These are phyloP conservation scores for Heliconius hortense DNA, from an alignment of 2,888 invertebrate genomes.

Conservation along the genomic window DNA sequence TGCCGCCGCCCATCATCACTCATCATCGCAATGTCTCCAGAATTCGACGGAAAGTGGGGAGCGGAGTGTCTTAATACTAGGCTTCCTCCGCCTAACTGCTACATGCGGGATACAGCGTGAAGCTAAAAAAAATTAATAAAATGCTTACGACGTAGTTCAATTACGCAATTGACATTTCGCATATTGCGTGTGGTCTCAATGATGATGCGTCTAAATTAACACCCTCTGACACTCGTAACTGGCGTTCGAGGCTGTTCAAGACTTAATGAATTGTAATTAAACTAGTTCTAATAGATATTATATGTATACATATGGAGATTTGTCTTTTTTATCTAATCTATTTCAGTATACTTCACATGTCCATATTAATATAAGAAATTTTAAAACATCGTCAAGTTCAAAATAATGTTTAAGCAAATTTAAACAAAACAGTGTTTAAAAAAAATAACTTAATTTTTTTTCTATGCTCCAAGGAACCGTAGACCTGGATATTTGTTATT, in stretches of 20 bases:
- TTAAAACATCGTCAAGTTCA: too few species aligned
- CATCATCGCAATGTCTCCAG: too few species aligned
- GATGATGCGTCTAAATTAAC: constrained; percentile 58
- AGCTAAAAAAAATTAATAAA: not conserved
- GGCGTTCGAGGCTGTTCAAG: constrained; percentile 56
- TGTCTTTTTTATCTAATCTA: not conserved
- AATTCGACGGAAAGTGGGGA: too few species aligned
- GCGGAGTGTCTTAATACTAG: too few species aligned
- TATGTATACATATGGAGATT: constrained; percentile 11
- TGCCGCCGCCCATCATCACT: too few species aligned
- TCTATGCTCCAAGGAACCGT: too few species aligned
- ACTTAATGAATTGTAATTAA: constrained; percentile 46
- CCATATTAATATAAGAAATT: not conserved
- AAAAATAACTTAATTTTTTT: too few species aligned
- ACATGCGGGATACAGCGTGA: too few species aligned
- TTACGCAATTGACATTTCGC: constrained; percentile 64
- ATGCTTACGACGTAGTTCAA: constrained; percentile 48
- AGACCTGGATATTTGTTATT: too few species aligned
- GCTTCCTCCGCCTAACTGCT: too few species aligned
- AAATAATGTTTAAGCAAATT: too few species aligned
- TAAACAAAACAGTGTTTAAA: too few species aligned
- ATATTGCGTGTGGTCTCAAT: constrained; percentile 63
- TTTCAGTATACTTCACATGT: not conserved
- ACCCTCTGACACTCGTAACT: constrained; percentile 56
- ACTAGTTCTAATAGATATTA: constrained; percentile 42